Evolutionary conservation across 2,888 invertebrate genomes (phyloP), one percentile per base, ranked within the genome.

Genomic region (Punctoribates punctum): DNA sequence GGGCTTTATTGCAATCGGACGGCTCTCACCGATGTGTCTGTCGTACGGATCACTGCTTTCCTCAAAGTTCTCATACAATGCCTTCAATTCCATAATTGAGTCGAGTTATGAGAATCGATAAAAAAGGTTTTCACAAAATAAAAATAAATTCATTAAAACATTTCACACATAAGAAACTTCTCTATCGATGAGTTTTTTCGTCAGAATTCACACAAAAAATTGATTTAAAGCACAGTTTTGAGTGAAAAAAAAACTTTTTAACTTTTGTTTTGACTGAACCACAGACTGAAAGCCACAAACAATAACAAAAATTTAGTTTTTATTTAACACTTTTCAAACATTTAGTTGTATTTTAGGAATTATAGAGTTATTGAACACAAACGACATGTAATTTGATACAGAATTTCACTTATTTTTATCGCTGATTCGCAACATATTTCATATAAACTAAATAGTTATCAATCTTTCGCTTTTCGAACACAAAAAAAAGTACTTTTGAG

Each of bases 1-100:
- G 11, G 70, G 70, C 23, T 70, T 70, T 17, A 70, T 70, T n/a
- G 13, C 62, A 6, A 62, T 62, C 1, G 29, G 62, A 27, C n/a
- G 25, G 62, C 34, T 34, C 17, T 62, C 62, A 9, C 11, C 88
- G 74, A 83, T 87, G 23, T 84, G 79, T 83, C 84, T 0, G 82
- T 70, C 76, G 75, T 23, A 57, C 9, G 23, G 23, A 17, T 46
- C 62, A 17, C 8, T 74, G 13, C 15, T 73, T 38, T 74, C 48
- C 2, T 42, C 73, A 29, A 65, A 34, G 27, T 34, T 65, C 27
- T 34, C 38, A 38, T 65, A 34, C 17, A 65, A 34, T 2, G 38
- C 34, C 20, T 34, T 65, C 11, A 65, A 65, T 65, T 65, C 65
- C 65, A 65, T 65, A 20, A 15, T 60, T 42, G 11, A n/a, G 5